phyloP scores from a whole-genome alignment of 2,797 vertebrate genomes.

The Hemitrygon akajei region DNA sequence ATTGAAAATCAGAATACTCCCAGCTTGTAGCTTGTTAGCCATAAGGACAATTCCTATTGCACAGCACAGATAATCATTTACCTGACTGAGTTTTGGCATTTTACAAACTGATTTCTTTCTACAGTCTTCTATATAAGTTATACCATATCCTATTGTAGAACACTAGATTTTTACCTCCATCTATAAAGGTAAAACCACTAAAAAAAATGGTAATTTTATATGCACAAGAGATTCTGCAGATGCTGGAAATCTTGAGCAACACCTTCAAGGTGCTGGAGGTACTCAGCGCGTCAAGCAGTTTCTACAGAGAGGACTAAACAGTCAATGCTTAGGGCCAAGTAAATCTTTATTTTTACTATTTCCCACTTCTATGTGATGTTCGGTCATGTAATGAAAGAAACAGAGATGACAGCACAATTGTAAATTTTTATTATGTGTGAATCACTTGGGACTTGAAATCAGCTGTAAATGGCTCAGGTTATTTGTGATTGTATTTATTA shows the following conservation, averaged over 20 bases:
- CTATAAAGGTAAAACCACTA: background rate
- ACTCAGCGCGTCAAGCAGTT: too few species aligned
- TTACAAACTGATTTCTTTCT: background rate
- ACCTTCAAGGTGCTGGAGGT: too few species aligned
- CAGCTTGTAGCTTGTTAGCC: background rate
- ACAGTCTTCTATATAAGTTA: background rate
- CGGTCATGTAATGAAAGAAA: background rate
- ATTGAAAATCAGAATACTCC: background rate
- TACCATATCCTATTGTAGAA: background rate
- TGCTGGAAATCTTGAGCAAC: too few species aligned
- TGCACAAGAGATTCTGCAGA: too few species aligned
- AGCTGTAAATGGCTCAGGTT: background rate
- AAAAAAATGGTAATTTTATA: background rate
- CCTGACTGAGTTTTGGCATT: background rate
- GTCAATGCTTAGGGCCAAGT: background rate
- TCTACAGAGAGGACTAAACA: too few species aligned
- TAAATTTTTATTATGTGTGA: background rate
- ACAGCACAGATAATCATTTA: background rate
- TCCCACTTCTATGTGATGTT: background rate
- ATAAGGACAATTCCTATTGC: background rate
- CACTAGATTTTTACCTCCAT: background rate
- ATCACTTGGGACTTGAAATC: background rate
- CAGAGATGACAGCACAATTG: background rate
- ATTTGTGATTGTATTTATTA: background rate
- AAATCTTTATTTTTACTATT: background rate